phyloP scores from a whole-genome alignment of 2,888 invertebrate species.

The Trisateles emortualis region DNA sequence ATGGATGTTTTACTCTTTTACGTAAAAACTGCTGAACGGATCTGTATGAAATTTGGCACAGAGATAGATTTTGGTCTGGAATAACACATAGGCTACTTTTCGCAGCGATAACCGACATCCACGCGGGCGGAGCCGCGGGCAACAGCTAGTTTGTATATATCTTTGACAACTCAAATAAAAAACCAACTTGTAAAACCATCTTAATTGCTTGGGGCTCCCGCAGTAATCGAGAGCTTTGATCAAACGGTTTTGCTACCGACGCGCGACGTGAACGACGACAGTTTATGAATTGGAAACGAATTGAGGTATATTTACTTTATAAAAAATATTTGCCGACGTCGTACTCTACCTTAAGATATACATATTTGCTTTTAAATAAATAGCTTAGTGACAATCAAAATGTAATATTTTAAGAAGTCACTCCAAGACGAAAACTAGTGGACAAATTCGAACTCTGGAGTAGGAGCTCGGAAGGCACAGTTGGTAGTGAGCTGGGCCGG shows the following conservation, averaged over 20 bases:
- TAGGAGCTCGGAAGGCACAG: too few relatives aligned
- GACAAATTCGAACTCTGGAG: too few relatives aligned
- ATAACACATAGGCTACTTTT: too few relatives aligned
- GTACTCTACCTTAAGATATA: background rate
- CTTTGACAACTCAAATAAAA: background rate
- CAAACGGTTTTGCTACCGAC: constrained; percentile 1
- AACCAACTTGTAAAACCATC: background rate
- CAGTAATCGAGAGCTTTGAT: constrained; percentile 7
- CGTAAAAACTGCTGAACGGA: too few relatives aligned
- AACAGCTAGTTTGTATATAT: background rate
- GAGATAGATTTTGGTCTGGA: too few relatives aligned
- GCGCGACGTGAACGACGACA: constrained; percentile 5
- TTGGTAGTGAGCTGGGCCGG: too few relatives aligned
- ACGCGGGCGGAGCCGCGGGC: too few relatives aligned
- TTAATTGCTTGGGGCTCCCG: background rate
- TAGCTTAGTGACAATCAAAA: background rate
- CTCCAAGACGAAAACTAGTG: too few relatives aligned
- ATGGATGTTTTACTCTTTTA: too few relatives aligned
- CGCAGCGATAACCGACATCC: too few relatives aligned
- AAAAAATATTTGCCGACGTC: background rate
- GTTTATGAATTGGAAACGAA: constrained; percentile 7
- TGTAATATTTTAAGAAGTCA: too few relatives aligned
- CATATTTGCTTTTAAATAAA: background rate
- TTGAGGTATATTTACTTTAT: background rate
- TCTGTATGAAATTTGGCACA: too few relatives aligned